Evolutionary conservation across 2,797 vertebrate genomes (phyloP), one percentile per base, ranked within the genome.

Genomic region (Dendrocincla fuliginosa): DNA sequence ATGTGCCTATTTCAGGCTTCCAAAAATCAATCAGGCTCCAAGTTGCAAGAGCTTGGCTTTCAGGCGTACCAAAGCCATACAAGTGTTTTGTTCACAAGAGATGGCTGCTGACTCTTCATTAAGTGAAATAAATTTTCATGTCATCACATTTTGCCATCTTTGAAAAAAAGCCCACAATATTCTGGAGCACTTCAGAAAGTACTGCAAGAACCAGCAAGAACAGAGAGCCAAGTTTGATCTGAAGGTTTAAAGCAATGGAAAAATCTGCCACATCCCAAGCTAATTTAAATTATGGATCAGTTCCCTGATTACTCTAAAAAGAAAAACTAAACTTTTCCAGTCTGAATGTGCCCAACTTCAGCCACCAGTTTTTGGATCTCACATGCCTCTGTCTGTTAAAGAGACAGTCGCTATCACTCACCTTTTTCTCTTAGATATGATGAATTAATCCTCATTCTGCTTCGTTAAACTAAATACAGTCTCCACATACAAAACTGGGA

Each of bases 201-300:
- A n/a, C 76, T 91, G 75, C 1, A 42, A 95, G 80, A 93, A 88
- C 69, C 50, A 78, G 76, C 37, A 75, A 32, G 19, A 90, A 60
- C 10, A 6, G 52, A 88, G 73, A 94, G 94, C 93, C 96, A 97
- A 96, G 78, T 75, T 32, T 87, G 83, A 95, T 93, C 85, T 76
- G 87, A 95, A 86, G 73, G 41, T 79, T 90, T 95, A 80, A 77
- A 33, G 89, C 75, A 93, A 95, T 94, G 96, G 96, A 96, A 96
- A 90, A 97, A 93, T 88, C 85, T 82, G 85, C 85, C 87, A 90
- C 93, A 97, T 94, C 89, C 74, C 42, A 11, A 93, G 86, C 52
- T 95, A 84, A 95, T 96, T 96, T 95, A 94, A 90, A 84, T 82
- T 84, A 90, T 96, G 95, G 95, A 97, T 82, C 80, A 28, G 90